These are phyloP conservation scores for Phallusia fumigata DNA, from an alignment of 23 tunicate genomes.

Conservation along the genomic window DNA sequence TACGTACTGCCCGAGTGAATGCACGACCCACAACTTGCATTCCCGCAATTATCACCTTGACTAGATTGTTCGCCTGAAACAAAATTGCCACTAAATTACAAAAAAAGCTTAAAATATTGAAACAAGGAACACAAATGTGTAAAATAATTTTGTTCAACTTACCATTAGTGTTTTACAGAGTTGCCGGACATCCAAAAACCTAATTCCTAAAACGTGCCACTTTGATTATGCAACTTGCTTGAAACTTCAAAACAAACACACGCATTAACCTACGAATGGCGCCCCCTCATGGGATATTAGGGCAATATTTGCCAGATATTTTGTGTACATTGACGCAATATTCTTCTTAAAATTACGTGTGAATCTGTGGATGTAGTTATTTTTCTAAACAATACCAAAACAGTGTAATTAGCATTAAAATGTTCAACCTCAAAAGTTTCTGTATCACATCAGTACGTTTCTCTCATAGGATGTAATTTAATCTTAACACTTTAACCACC, in stretches of 20 bases:
- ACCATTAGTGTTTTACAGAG: neutral
- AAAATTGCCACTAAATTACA: neutral
- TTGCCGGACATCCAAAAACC: neutral
- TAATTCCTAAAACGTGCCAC: neutral
- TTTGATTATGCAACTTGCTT: neutral
- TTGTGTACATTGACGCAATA: too few relatives aligned
- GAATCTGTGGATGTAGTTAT: neutral
- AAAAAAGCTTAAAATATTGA: neutral
- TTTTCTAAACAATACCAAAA: neutral
- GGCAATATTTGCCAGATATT: neutral
- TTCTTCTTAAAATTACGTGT: neutral
- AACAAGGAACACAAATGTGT: neutral
- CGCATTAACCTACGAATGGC: neutral
- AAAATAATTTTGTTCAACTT: neutral
- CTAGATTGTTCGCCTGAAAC: slow-evolving; percentile 73
- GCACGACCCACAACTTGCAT: slow-evolving; percentile 90
- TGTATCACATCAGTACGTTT: too few relatives aligned
- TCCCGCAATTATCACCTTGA: slow-evolving; percentile 74
- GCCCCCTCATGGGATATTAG: neutral
- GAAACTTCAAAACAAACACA: neutral
- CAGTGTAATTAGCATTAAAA: too few relatives aligned
- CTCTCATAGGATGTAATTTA: too few relatives aligned
- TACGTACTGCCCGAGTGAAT: slow-evolving; percentile 70
- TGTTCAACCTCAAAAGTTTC: too few relatives aligned
- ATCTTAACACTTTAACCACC: too few relatives aligned